Conservation (phyloP, 2,888 invertebrate species). For the Aricia artaxerxes region DNA sequence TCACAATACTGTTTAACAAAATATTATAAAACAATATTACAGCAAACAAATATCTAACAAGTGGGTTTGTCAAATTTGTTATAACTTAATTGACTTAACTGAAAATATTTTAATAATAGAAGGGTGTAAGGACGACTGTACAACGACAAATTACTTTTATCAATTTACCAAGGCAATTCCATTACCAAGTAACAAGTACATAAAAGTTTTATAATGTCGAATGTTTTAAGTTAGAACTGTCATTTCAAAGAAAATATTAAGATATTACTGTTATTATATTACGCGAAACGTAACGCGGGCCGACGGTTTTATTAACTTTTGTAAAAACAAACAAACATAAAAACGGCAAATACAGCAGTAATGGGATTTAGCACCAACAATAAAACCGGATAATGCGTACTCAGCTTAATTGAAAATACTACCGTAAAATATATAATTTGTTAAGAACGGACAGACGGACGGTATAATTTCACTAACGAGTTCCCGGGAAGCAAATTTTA, state of each 20-base stretch:
- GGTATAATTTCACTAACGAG: background rate
- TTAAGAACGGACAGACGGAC: background rate
- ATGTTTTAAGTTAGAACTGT: background rate
- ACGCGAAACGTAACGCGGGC: background rate
- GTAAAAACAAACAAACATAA: slow-evolving; percentile 11
- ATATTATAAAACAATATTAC: background rate
- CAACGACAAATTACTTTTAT: background rate
- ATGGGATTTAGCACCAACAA: slow-evolving; percentile 6
- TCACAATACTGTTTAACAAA: background rate
- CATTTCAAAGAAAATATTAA: background rate
- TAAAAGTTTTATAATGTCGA: slow-evolving; percentile 4
- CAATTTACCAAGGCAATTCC: background rate
- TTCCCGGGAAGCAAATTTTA: background rate
- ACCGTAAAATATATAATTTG: slow-evolving; percentile 7
- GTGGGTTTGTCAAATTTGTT: background rate
- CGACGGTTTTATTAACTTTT: background rate
- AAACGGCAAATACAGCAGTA: background rate
- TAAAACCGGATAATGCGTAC: background rate
- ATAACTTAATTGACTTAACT: no score
- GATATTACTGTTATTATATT: background rate
- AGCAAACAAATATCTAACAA: background rate
- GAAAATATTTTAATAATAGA: no score
- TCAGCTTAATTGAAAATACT: background rate
- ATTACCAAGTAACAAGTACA: background rate
- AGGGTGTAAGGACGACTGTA: background rate